These are phyloP conservation scores for Pelobates cultripes DNA, from an alignment of 2,797 vertebrate species.

Conservation along the genomic window DNA sequence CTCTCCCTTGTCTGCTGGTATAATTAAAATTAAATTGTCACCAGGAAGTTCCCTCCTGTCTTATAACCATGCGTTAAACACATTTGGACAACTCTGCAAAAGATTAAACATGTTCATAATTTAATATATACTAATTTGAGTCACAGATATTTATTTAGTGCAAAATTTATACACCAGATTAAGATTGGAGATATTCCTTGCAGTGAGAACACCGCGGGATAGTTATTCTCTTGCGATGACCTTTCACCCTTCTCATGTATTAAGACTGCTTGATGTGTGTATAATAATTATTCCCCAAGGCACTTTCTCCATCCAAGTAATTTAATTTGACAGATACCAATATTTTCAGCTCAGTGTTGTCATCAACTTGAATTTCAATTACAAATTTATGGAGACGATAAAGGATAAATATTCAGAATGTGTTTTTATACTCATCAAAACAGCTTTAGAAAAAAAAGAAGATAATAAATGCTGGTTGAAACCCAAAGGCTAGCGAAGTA, in stretches of 20 bases:
- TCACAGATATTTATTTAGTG: not conserved
- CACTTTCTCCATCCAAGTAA: not conserved
- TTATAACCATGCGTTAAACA: too few relatives aligned
- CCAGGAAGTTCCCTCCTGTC: too few relatives aligned
- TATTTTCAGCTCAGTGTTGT: slow-evolving; percentile 10
- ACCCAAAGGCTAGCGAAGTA: too few relatives aligned
- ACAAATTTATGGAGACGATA: too few relatives aligned
- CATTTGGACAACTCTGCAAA: too few relatives aligned
- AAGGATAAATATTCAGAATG: too few relatives aligned
- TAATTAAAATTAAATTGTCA: too few relatives aligned
- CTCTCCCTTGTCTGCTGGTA: too few relatives aligned
- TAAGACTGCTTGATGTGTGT: not conserved
- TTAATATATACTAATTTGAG: not conserved
- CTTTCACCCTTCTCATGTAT: not conserved
- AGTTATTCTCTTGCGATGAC: not conserved
- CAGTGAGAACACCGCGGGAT: not conserved
- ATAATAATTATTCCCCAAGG: not conserved
- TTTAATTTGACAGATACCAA: slow-evolving; percentile 11
- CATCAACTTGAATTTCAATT: not conserved
- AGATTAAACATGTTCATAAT: too few relatives aligned
- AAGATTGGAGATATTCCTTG: not conserved
- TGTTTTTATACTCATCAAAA: too few relatives aligned
- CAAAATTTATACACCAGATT: not conserved
- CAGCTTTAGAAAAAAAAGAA: too few relatives aligned
- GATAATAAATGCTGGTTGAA: too few relatives aligned